Base-by-base conservation (phyloP, 1,140 invertebrate genomes). In the Gryllus bimaculatus region DNA sequence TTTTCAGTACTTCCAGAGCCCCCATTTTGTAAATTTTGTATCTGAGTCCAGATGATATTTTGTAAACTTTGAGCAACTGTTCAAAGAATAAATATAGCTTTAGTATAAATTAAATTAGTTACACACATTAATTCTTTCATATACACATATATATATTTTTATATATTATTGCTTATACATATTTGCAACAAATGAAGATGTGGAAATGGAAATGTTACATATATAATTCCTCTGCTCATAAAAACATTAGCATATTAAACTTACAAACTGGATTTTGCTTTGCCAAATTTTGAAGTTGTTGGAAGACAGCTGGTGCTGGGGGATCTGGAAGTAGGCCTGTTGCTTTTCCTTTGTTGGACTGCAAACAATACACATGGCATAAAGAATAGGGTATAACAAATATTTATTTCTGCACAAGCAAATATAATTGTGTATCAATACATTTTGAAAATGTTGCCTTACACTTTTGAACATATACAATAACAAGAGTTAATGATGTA, bases 201-300 rank as follows among this genome's bases (percentile, higher is more conserved):
- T n/a, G n/a, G n/a, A 54, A 54, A 15, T 8, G 49, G 49, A 2
- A 66, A 66, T 13, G 54, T 66, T 66, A 66, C 18, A 66, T 1
- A 39, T 1, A 39, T 39, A 39, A 39, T 66, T 18, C 7, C 54
- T 66, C 18, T 66, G 7, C 10, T 66, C 18, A 3, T 3, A 66
- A 66, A 66, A 66, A 66, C 7, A 66, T 18, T 13, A 66, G 54
- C 1, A 39, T 39, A 39, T 39, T 39, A 39, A 48, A 87, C 87
- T 86, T 84, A 88, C 87, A 88, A n/a, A 87, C 86, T 47, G 87
- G 87, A 84, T 88, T 88, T 80, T 88, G 87, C 81, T 88, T 88
- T 66, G 86, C 85, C 47, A 88, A 82, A 81, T 87, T 88, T 80
- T 87, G 86, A 8, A 88, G 82, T 54, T 87, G 87, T 47, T 86